Base-by-base conservation (phyloP, 2,113 vertebrate species). In the Podarcis cretensis region DNA sequence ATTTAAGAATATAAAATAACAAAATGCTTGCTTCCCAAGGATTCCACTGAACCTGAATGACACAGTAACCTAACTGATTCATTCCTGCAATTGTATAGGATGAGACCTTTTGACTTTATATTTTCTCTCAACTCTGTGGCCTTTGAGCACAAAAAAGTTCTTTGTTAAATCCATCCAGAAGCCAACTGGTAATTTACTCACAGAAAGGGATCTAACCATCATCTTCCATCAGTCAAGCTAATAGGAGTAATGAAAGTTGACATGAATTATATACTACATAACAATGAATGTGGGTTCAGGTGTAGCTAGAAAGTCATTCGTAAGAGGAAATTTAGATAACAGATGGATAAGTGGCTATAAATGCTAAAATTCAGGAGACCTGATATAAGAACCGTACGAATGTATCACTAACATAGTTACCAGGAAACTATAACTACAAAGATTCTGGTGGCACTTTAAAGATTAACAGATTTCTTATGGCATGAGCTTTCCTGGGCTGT, bases 21-120 rank as follows among this genome's bases (percentile, higher is more conserved):
- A 87, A 83, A 92, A 81, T 81, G 86, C 86, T 87, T 81, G 75
- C 91, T 91, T 94, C 48, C 71, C 35, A 86, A 87, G 63, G 20
- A 91, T 87, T 90, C 89, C 2, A 63, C 84, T 88, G 78, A 81
- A 83, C 68, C 27, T 12, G 66, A 23, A 7, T 88, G 88, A 82
- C 89, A 90, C 20, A 78, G 23, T 27, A 89, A 90, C 77, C 90
- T 91, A 76, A 91, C 35, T 85, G 89, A 84, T 76, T 23, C 69
- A 25, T 87, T 93, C 54, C 27, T 30, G 4, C 89, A 63, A 65
- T 85, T 59, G 16, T 63, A 13, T 66, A 83, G 63, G 81, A 87
- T 92, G 48, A 91, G 76, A 77, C 68, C 16, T 65, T 89, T 79
- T 83, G 43, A 30, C 89, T 81, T 25, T 73, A 5, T 84, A 69